Evolutionary conservation across 2,888 invertebrate genomes (phyloP).

Genomic region (Andricus curvator): DNA sequence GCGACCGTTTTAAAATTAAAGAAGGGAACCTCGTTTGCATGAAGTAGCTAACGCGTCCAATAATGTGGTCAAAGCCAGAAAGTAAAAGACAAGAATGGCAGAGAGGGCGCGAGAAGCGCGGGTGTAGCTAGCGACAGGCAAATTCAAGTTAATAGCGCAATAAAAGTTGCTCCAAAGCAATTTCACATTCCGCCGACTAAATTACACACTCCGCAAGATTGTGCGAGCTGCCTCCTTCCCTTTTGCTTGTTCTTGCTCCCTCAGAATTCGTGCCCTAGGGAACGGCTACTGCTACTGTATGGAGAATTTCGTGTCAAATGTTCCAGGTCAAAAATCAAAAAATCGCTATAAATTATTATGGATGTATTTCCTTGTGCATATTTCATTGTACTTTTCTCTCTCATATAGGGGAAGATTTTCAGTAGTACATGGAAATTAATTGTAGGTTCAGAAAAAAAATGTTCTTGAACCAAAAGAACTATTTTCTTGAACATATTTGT

Average conservation of each 20-base stretch:
- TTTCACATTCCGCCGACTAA: constrained; percentile 64
- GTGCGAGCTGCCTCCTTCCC: constrained; percentile 55
- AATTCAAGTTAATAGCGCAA: constrained; percentile 59
- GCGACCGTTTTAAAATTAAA: constrained; percentile 37
- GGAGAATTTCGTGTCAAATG: background rate
- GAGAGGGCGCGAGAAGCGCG: constrained; percentile 27
- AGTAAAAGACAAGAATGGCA: constrained; percentile 31
- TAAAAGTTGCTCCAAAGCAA: constrained; percentile 60
- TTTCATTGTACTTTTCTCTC: too few species aligned
- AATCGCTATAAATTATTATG: background rate
- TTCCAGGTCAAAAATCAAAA: background rate
- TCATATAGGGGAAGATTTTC: too few species aligned
- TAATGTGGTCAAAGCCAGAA: constrained; percentile 35
- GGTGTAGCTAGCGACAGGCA: constrained; percentile 42
- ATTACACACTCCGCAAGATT: constrained; percentile 66
- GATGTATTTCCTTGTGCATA: too few species aligned
- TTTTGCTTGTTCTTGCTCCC: constrained; percentile 44
- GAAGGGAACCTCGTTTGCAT: constrained; percentile 28
- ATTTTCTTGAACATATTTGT: too few species aligned
- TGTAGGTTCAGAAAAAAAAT: too few species aligned
- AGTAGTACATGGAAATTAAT: too few species aligned
- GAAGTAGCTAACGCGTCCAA: constrained; percentile 26
- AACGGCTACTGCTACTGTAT: constrained; percentile 39
- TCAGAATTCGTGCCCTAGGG: constrained; percentile 13
- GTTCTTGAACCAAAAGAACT: too few species aligned